These are phyloP conservation scores for Sinohyriopsis cumingii DNA, from an alignment of 2,888 invertebrate genomes.

Conservation along the genomic window DNA sequence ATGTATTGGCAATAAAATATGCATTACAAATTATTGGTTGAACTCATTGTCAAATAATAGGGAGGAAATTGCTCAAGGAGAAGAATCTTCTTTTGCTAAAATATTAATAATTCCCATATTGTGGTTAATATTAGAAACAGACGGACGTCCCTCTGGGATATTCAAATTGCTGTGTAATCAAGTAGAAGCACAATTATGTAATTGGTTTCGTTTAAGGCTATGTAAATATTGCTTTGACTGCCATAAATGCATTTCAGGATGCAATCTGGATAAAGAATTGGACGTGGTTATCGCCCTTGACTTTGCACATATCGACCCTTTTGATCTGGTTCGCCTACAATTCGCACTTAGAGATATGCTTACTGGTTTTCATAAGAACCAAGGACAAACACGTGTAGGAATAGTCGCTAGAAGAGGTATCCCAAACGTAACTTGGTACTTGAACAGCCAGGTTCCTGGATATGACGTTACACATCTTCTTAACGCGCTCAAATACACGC, in stretches of 20 bases:
- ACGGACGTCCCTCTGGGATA: too few species aligned
- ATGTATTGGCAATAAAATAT: too few species aligned
- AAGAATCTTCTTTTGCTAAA: too few species aligned
- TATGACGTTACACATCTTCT: constrained; percentile 18
- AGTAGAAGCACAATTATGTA: too few species aligned
- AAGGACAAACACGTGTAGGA: constrained; percentile 21
- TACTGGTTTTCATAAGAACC: constrained; percentile 11
- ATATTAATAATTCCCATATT: too few species aligned
- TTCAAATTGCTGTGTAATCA: too few species aligned
- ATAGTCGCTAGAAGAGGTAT: constrained; percentile 22
- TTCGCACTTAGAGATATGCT: constrained; percentile 18
- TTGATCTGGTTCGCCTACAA: constrained; percentile 16
- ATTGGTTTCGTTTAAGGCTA: too few species aligned
- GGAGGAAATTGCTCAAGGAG: too few species aligned
- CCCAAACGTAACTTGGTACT: constrained; percentile 27
- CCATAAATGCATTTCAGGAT: constrained; percentile 9
- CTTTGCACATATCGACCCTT: constrained; percentile 11
- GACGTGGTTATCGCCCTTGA: constrained; percentile 30
- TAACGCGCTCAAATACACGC: constrained; percentile 19
- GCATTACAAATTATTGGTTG: too few species aligned
- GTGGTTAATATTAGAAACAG: too few species aligned
- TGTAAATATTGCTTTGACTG: too few species aligned
- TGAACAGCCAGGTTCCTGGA: constrained; percentile 27
- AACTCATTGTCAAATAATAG: too few species aligned
- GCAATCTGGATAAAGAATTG: constrained; percentile 10